Percentiles rank a stretch among this genome's conserved stretches.
Evolutionary conservation across 2,797 vertebrate species (phyloP).

Genomic region (Betta splendens): DNA sequence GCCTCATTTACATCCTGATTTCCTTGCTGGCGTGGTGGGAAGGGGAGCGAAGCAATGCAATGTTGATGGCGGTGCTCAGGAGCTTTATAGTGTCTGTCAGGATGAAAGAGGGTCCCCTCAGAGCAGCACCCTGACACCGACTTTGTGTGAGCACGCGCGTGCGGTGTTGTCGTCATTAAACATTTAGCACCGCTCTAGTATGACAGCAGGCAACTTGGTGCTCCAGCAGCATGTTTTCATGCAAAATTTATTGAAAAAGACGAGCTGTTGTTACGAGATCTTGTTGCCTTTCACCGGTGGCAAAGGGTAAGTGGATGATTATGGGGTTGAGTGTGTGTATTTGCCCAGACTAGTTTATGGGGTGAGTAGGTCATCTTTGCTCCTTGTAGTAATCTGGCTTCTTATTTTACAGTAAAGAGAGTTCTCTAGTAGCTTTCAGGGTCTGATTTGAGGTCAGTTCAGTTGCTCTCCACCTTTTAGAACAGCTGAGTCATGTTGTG

Average conservation of each 20-base stretch:
- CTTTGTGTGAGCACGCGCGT: conserved; percentile 70
- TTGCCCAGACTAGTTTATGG: conserved; percentile 52
- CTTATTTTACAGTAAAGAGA: conserved; percentile 24
- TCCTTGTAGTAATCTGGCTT: conserved; percentile 40
- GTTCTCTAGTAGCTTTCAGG: background rate
- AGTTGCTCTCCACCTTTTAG: too few species aligned
- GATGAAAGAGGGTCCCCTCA: conserved; percentile 92
- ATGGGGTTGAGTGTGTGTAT: conserved; percentile 46
- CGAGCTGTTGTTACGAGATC: conserved; percentile 86
- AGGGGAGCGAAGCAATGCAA: conserved; percentile 44
- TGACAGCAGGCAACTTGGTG: conserved; percentile 95
- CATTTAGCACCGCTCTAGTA: conserved; percentile 93
- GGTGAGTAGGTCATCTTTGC: conserved; percentile 58
- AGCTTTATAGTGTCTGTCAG: conserved; percentile 84
- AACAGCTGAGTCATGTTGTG: background rate
- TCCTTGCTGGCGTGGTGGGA: conserved; percentile 69
- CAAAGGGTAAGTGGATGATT: conserved; percentile 87
- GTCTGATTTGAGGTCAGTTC: background rate
- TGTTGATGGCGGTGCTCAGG: conserved; percentile 60
- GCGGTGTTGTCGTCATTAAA: conserved; percentile 99
- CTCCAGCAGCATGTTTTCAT: conserved; percentile 91
- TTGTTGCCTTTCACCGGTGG: conserved; percentile 89
- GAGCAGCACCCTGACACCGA: conserved; percentile 90
- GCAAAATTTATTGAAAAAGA: conserved; percentile 97
- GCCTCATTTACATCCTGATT: conserved; percentile 89